These are phyloP conservation scores for Acipenser transmontanus DNA, from an alignment of 2,797 vertebrate species.

Conservation along the genomic window DNA sequence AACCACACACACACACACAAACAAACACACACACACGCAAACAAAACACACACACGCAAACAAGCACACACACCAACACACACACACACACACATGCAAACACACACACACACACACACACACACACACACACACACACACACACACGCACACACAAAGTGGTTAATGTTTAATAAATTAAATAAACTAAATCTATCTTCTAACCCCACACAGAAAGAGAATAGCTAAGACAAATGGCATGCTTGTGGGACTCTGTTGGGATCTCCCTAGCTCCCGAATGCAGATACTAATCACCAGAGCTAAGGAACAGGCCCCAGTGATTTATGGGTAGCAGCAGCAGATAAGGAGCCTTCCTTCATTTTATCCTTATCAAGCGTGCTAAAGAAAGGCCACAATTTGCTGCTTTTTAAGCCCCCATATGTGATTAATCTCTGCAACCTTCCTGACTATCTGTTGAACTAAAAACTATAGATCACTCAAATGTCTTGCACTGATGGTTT, in stretches of 20 bases:
- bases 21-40: too few species aligned
- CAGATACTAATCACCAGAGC: slow-evolving; percentile 72
- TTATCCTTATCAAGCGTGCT: slow-evolving; percentile 72
- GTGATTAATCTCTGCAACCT: slow-evolving; percentile 76
- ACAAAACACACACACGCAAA: too few species aligned
- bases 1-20: too few species aligned
- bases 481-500: slow-evolving; percentile 45
- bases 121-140: too few species aligned
- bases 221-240: slow-evolving; percentile 49
- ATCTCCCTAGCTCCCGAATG: slow-evolving; percentile 56
- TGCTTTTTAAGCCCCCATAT: slow-evolving; percentile 73
- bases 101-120: too few species aligned
- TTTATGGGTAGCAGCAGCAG: slow-evolving; percentile 75
- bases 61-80: too few species aligned
- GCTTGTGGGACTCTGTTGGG: slow-evolving; percentile 54
- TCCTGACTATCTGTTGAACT: slow-evolving; percentile 63
- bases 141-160: too few species aligned
- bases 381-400: slow-evolving; percentile 82
- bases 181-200: too few species aligned
- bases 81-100: too few species aligned
- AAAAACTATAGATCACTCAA: slow-evolving; percentile 70
- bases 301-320: slow-evolving; percentile 68
- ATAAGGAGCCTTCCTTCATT: slow-evolving; percentile 76
- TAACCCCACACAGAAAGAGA: slow-evolving; percentile 32
- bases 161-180: too few species aligned